A percentile compares a stretch with the other conserved stretches of the same genome.
Evolutionary conservation across 2,797 vertebrate species (phyloP).

Genomic region (Peromyscus melanophrys): DNA sequence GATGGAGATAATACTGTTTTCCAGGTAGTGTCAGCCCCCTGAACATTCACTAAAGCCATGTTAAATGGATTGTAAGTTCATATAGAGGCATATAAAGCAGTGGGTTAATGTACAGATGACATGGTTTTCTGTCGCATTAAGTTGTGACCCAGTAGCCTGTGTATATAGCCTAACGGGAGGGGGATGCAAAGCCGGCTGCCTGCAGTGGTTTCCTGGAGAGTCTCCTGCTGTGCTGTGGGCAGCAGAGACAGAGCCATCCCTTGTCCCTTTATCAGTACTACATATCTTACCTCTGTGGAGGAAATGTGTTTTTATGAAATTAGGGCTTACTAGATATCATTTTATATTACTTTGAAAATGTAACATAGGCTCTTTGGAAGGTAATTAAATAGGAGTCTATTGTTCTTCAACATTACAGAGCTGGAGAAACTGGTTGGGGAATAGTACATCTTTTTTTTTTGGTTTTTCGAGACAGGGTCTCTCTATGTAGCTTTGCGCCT

Average conservation of each 20-base stretch:
- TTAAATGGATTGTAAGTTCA: neutral
- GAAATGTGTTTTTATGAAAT: constrained; percentile 33
- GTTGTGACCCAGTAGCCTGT: neutral
- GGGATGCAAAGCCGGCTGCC: neutral
- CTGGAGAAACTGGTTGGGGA: neutral
- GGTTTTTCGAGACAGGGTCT: too few species aligned
- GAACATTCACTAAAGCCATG: neutral
- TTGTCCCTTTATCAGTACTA: neutral
- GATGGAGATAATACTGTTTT: neutral
- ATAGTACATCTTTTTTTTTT: neutral
- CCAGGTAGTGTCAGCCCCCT: neutral
- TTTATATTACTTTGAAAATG: constrained; percentile 5
- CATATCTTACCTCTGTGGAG: constrained; percentile 1
- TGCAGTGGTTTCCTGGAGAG: neutral
- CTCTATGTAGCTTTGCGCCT: too few species aligned
- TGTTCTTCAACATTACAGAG: constrained; percentile 1
- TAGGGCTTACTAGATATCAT: constrained; percentile 41
- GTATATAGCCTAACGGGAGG: neutral
- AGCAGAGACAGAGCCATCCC: neutral
- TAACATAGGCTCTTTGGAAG: neutral
- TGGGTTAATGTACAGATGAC: neutral
- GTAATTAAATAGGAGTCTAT: neutral
- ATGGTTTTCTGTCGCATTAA: neutral
- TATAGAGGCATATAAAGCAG: neutral
- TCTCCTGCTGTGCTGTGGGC: neutral